Percentiles rank a stretch among this genome's conserved stretches.
Evolutionary conservation across 1,140 invertebrate species (phyloP).

Genomic region (Chlorops oryzae): DNA sequence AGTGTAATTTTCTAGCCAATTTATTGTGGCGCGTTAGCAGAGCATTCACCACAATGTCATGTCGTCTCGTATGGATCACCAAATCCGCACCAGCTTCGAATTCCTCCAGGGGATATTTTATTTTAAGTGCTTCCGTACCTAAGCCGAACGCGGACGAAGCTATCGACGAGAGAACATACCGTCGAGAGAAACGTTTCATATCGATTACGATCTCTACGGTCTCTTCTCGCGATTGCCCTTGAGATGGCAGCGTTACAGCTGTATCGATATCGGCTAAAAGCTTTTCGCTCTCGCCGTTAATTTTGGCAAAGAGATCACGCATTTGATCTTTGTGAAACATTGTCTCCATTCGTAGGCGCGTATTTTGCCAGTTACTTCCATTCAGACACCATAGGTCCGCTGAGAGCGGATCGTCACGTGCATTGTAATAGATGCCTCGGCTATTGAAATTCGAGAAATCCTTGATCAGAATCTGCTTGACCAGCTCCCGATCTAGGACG

Average conservation of each 20-base stretch:
- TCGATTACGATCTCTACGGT: conserved; percentile 13
- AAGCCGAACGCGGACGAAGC: conserved; percentile 38
- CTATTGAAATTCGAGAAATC: conserved; percentile 56
- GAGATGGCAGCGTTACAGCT: conserved; percentile 27
- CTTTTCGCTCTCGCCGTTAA: conserved; percentile 31
- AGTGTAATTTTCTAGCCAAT: conserved; percentile 25
- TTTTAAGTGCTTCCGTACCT: conserved; percentile 18
- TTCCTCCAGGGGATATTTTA: conserved; percentile 26
- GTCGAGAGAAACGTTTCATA: conserved; percentile 36
- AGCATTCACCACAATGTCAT: conserved; percentile 32
- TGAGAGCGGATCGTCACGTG: conserved; percentile 51
- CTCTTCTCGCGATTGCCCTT: conserved; percentile 5
- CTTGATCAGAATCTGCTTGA: conserved; percentile 55
- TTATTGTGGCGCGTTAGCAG: conserved; percentile 37
- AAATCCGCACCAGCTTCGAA: conserved; percentile 41
- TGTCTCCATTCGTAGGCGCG: conserved; percentile 57
- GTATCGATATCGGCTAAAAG: conserved; percentile 22
- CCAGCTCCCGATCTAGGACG: conserved; percentile 51
- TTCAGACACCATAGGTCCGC: conserved; percentile 52
- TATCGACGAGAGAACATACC: conserved; percentile 27
- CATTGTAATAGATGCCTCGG: conserved; percentile 51
- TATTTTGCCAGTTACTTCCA: conserved; percentile 55
- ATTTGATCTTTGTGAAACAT: conserved; percentile 58
- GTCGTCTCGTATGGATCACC: conserved; percentile 32
- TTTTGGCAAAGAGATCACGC: conserved; percentile 49